Evolutionary conservation across 2,888 invertebrate genomes (phyloP).

Genomic region (Mongoloraphidia duomilia): DNA sequence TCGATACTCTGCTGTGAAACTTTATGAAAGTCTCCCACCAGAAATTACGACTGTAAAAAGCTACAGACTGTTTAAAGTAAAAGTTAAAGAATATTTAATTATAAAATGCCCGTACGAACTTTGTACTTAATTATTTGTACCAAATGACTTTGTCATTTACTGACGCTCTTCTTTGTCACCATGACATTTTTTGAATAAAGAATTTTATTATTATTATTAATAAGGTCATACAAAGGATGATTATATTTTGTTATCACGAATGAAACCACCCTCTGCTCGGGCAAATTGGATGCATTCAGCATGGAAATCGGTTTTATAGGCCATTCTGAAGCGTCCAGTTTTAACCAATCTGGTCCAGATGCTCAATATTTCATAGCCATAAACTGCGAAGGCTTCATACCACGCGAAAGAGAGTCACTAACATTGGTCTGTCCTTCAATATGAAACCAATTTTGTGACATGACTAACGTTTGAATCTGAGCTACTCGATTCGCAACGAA

Average conservation of each 20-base stretch:
- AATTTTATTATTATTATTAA: too few species aligned
- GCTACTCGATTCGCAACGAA: background rate
- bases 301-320: background rate
- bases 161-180: too few species aligned
- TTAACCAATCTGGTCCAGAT: background rate
- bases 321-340: background rate
- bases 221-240: background rate
- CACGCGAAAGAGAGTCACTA: background rate
- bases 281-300: background rate
- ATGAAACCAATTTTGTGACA: background rate
- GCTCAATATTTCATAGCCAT: background rate
- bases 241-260: background rate
- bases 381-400: background rate
- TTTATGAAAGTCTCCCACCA: too few species aligned
- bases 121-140: too few species aligned
- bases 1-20: too few species aligned
- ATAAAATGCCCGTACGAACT: too few species aligned
- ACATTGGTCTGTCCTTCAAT: background rate
- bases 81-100: too few species aligned
- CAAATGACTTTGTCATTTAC: too few species aligned
- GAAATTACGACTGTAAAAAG: too few species aligned
- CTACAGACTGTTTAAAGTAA: too few species aligned
- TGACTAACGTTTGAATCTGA: background rate
- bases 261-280: background rate
- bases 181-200: too few species aligned